Percentiles rank a stretch among this genome's conserved stretches.
These are phyloP conservation scores for Pammene aurita DNA, from an alignment of 2,888 invertebrate genomes.

Conservation along the genomic window DNA sequence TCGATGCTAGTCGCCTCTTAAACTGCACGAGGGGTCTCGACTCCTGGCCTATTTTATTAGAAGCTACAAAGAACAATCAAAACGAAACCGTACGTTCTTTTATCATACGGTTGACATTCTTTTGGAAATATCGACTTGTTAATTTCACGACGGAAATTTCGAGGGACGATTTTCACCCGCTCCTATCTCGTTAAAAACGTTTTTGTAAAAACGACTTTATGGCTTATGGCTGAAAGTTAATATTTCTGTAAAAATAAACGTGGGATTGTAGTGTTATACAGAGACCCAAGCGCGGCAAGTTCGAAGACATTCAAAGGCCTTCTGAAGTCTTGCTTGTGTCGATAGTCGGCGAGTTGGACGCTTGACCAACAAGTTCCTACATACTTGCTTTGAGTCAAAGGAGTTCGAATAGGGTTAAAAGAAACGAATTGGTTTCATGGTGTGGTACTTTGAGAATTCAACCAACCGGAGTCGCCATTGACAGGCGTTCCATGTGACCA, in stretches of 20 bases:
- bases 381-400: slow-evolving; percentile 14
- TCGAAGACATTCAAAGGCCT: slow-evolving; percentile 19
- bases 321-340: slow-evolving; percentile 2
- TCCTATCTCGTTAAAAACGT: slow-evolving; percentile 10
- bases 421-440: not conserved
- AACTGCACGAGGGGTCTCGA: slow-evolving; percentile 51
- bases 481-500: too few species aligned
- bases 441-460: too few species aligned
- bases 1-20: slow-evolving; percentile 56
- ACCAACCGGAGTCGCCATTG: too few species aligned
- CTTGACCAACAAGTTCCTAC: slow-evolving; percentile 10
- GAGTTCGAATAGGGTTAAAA: not conserved
- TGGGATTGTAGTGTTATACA: not conserved
- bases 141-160: slow-evolving; percentile 42
- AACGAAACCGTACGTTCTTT: slow-evolving; percentile 46
- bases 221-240: not conserved
- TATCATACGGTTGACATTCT: slow-evolving; percentile 45
- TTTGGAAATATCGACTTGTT: slow-evolving; percentile 44
- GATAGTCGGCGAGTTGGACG: slow-evolving; percentile 9
- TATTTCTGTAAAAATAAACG: not conserved
- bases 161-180: slow-evolving; percentile 8
- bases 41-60: slow-evolving; percentile 64
- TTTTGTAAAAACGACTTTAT: not conserved
- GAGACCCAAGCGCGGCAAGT: slow-evolving; percentile 5
- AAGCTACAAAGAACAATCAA: slow-evolving; percentile 43